Conservation (phyloP, 2,888 invertebrate genomes). For the Clivina fossor region DNA sequence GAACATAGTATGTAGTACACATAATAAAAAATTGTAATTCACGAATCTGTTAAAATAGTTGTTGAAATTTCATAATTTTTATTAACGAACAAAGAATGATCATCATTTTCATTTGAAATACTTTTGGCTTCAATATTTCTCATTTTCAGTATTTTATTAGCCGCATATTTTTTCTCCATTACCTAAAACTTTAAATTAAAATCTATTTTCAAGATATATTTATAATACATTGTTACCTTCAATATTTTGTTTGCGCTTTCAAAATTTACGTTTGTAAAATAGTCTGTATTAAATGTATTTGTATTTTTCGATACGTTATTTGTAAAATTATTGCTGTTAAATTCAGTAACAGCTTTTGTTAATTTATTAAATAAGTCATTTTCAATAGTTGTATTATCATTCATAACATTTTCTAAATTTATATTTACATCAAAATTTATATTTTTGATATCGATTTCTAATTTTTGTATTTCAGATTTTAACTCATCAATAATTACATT, state of each 20-base stretch:
- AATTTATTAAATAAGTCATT: neutral
- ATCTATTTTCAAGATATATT: constrained; percentile 4
- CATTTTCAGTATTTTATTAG: neutral
- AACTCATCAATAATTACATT: constrained; percentile 16
- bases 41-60: neutral
- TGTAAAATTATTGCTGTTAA: constrained; percentile 15
- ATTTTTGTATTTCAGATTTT: constrained; percentile 18
- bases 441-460: constrained; percentile 5
- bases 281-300: no score
- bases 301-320: no score
- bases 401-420: neutral
- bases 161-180: constrained; percentile 2
- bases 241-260: no score
- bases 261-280: no score
- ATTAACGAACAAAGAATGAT: constrained; percentile 12
- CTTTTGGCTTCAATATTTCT: neutral
- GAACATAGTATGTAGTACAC: no score
- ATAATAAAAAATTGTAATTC: no score
- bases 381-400: neutral
- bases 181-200: constrained; percentile 5
- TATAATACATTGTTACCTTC: neutral
- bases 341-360: constrained; percentile 4
- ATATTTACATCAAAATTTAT: neutral
- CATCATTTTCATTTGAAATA: constrained; percentile 1
- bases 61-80: constrained; percentile 26